phyloP scores from a whole-genome alignment of 2,113 vertebrate species.

The Dipodomys ordii region DNA sequence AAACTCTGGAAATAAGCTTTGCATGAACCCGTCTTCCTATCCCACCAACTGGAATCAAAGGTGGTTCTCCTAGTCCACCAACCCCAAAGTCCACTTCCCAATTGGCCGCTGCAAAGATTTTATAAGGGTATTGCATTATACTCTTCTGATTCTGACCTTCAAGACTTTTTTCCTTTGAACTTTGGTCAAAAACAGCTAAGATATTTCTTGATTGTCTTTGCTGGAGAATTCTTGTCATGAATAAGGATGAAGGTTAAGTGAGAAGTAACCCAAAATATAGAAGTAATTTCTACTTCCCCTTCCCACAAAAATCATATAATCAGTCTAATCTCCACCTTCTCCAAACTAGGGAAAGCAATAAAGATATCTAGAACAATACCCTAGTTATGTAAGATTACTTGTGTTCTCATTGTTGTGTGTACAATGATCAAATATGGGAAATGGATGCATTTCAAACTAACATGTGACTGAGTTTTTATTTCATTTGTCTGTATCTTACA shows the following conservation, averaged over 20 bases:
- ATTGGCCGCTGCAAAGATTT: slow-evolving; percentile 22
- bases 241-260: background rate
- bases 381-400: background rate
- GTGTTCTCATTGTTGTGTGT: slow-evolving; percentile 8
- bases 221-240: background rate
- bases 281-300: slow-evolving; percentile 29
- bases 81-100: background rate
- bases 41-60: background rate
- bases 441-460: background rate
- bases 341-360: background rate
- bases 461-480: background rate
- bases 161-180: background rate
- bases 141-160: background rate
- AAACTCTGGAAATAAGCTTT: slow-evolving; percentile 1
- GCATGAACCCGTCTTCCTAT: background rate
- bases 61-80: background rate
- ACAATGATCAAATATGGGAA: slow-evolving; percentile 14
- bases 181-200: slow-evolving; percentile 31
- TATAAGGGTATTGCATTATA: background rate
- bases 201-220: background rate
- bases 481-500: slow-evolving; percentile 86
- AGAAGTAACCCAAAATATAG: background rate
- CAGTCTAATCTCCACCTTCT: background rate
- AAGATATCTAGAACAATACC: slow-evolving; percentile 7
- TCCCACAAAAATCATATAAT: background rate